Conservation (phyloP, 92 coral and sea anemone genomes). For the Umimayanthus kanabou region DNA sequence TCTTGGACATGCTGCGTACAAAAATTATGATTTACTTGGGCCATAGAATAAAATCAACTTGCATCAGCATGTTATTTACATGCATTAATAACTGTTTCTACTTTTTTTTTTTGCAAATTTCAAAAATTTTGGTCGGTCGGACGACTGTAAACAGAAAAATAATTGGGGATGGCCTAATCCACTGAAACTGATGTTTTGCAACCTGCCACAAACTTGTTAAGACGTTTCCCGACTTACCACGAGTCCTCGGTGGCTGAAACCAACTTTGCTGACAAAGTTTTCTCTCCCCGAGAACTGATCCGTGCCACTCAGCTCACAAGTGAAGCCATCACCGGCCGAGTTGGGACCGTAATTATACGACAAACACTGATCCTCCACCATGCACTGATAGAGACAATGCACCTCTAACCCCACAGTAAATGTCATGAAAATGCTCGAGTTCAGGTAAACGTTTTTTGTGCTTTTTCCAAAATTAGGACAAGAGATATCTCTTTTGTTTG, state of each 20-base stretch:
- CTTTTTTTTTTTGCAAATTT: no score
- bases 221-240: background rate
- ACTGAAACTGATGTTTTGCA: no score
- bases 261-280: background rate
- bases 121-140: no score
- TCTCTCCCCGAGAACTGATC: constrained; percentile 7
- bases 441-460: background rate
- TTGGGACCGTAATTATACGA: constrained; percentile 4
- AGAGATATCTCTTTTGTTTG: background rate
- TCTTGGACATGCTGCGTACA: no score
- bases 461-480: constrained; percentile 1
- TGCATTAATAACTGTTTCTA: no score
- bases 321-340: background rate
- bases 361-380: background rate
- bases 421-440: background rate
- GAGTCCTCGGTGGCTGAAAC: background rate
- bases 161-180: no score
- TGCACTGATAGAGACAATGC: background rate
- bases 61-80: no score
- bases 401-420: background rate
- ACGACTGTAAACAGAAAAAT: no score
- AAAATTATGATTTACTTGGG: no score
- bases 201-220: no score
- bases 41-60: no score
- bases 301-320: background rate